These are phyloP conservation scores for Spilogale gracilis DNA, from an alignment of 2,113 vertebrate species.

Conservation along the genomic window DNA sequence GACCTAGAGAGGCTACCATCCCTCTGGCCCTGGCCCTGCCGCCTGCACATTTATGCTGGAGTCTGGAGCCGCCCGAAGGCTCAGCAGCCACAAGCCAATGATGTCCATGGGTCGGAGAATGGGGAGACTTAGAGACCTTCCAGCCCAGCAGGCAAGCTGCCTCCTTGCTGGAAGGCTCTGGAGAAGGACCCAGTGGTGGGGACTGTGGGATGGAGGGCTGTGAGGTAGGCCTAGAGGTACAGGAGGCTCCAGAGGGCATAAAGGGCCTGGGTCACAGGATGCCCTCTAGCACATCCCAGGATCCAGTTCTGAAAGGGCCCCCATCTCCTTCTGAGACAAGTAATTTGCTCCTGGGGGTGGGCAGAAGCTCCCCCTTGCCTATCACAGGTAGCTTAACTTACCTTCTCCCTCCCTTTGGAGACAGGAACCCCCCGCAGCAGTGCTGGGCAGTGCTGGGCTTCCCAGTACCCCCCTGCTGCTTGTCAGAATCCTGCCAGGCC, in stretches of 20 bases:
- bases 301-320: neutral
- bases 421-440: neutral
- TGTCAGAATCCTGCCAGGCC: neutral
- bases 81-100: neutral
- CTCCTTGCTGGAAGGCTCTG: neutral
- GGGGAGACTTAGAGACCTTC: neutral
- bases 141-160: neutral
- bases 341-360: neutral
- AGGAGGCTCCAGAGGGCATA: neutral
- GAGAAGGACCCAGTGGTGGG: neutral
- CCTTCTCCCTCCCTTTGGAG: neutral
- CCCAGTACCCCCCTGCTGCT: neutral
- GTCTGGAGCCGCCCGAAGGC: neutral
- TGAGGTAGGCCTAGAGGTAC: neutral
- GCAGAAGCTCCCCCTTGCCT: neutral
- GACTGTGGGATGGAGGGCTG: neutral
- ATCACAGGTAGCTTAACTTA: neutral
- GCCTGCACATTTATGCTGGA: neutral
- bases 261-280: neutral
- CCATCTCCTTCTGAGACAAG: neutral
- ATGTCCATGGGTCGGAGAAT: neutral
- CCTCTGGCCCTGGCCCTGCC: neutral
- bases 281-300: neutral
- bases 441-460: neutral
- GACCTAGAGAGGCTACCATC: neutral